phyloP scores from a whole-genome alignment of 2,113 vertebrate species.

The Hemiprocne comata region DNA sequence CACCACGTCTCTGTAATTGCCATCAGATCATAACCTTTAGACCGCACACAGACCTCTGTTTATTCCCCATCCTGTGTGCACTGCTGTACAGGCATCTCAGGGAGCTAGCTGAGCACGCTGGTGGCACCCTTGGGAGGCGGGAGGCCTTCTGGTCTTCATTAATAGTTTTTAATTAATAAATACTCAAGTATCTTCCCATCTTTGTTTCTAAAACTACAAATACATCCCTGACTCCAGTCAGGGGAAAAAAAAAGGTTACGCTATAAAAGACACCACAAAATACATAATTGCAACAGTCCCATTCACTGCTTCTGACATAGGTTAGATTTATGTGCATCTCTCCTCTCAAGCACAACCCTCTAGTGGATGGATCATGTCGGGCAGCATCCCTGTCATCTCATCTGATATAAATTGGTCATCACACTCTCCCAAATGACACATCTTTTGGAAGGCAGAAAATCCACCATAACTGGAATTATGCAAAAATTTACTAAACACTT shows the following conservation, averaged over 20 bases:
- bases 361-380: background rate
- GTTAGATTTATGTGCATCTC: background rate
- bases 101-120: too few relatives aligned
- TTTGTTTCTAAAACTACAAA: background rate
- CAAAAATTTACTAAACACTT: background rate
- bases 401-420: background rate
- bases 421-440: background rate
- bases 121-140: too few relatives aligned
- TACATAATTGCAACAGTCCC: rapidly evolving
- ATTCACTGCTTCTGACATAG: background rate
- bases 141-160: background rate
- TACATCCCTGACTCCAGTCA: background rate
- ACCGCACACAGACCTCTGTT: too few relatives aligned
- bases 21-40: too few relatives aligned
- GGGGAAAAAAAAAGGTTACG: background rate
- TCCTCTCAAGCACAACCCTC: background rate
- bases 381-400: background rate
- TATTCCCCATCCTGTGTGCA: too few relatives aligned
- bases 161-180: too few relatives aligned
- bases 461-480: background rate
- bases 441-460: background rate
- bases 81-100: too few relatives aligned
- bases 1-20: too few relatives aligned
- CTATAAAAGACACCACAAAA: background rate
- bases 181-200: too few relatives aligned